These are phyloP conservation scores for Phrixothrix hirtus DNA, from an alignment of 2,888 invertebrate genomes.

Conservation along the genomic window DNA sequence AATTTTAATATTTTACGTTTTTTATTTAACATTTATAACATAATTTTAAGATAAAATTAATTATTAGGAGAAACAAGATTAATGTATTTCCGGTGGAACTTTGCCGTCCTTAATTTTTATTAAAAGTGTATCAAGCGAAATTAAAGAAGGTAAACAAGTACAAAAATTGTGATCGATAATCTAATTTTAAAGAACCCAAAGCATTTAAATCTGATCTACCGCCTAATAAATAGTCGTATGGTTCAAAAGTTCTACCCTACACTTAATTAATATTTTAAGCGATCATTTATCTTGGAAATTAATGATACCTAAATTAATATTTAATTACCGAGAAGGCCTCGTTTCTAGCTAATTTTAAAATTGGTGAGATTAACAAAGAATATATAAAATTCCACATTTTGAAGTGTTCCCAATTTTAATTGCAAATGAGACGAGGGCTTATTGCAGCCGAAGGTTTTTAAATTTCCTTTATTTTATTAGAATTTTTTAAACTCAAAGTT, in stretches of 20 bases:
- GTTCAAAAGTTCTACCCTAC: conserved; percentile 40
- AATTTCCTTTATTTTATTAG: conserved; percentile 1
- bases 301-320: conserved; percentile 52
- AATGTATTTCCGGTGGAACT: conserved; percentile 11
- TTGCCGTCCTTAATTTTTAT: conserved; percentile 13
- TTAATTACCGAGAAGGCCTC: conserved; percentile 49
- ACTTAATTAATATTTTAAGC: conserved; percentile 52
- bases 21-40: conserved; percentile 14
- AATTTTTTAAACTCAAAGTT: not conserved
- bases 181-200: conserved; percentile 24
- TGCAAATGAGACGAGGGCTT: conserved; percentile 8
- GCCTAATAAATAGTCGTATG: conserved; percentile 30
- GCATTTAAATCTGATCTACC: conserved; percentile 28
- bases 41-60: conserved; percentile 13
- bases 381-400: conserved; percentile 12
- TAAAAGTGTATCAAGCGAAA: conserved; percentile 16
- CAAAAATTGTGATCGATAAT: conserved; percentile 24
- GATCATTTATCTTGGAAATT: conserved; percentile 53
- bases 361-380: conserved; percentile 23
- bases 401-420: conserved; percentile 14
- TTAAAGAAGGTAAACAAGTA: conserved; percentile 16
- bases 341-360: conserved; percentile 38
- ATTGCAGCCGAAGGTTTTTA: conserved; percentile 5
- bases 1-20: conserved; percentile 2
- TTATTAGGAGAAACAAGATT: conserved; percentile 16